Evolutionary conservation across 2,888 invertebrate species (phyloP), one percentile per base, ranked within the genome.

Genomic region (Drosophila longiperda): DNA sequence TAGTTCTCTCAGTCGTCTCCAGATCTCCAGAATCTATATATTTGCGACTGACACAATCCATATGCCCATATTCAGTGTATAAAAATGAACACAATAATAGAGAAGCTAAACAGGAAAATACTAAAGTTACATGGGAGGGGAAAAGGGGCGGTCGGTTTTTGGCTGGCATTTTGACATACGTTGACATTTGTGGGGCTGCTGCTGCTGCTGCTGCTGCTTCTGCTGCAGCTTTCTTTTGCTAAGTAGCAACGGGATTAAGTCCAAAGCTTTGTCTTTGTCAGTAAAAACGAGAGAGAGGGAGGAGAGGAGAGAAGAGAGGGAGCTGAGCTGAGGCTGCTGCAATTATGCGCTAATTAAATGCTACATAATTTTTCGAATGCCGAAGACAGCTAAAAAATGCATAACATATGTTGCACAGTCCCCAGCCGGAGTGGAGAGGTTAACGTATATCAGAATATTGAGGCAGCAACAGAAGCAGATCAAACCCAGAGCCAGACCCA

Each of bases 311-410:
- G 50, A 73, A 59, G 50, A 73, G 69, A 20, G 48, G n/a, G n/a
- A n/a, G n/a, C n/a, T n/a, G n/a, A 61, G 73, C 59, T 65, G 75
- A 42, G 66, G 65, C 63, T 59, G 79, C 79, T 63, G 80, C 85
- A 89, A 90, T 89, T 89, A 89, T 80, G 90, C 89, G 88, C 89
- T 89, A 89, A 89, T 89, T 89, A 89, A 89, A 89, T 90, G 90
- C 88, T 74, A 90, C 89, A 90, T 90, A 84, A 87, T 87, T 87
- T 89, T 80, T 80, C 74, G 85, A 87, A 84, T 89, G 78, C 85
- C 83, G 80, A 84, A 86, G 88, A 86, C 89, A 85, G 81, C 80
- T 84, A 85, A 87, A 84, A 87, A 87, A 87, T 87, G 87, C 89
- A 87, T 85, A 87, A 87, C 87, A 87, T 87, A 80, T 87, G 87